Conservation (phyloP, 35 echinoderm and acorn worm genomes). For the Ptychodera flava region DNA sequence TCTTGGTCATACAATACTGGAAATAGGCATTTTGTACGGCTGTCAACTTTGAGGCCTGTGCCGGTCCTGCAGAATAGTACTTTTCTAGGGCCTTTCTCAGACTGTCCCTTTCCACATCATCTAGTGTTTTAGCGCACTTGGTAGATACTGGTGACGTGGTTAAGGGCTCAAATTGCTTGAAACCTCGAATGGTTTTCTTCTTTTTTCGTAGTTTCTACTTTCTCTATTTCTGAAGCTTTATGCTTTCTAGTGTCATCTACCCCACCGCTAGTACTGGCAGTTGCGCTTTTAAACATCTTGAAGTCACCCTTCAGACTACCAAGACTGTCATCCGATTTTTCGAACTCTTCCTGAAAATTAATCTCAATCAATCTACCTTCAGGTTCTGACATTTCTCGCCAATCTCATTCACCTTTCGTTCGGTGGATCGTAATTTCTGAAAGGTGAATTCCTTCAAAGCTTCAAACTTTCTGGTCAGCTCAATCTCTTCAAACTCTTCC, state of each 20-base stretch:
- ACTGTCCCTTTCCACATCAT: not conserved
- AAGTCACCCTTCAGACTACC: not conserved
- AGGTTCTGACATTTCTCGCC: not conserved
- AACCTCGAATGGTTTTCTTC: not conserved
- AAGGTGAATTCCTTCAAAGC: not conserved
- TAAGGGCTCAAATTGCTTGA: not conserved
- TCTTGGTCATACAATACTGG: not conserved
- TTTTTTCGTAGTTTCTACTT: not conserved
- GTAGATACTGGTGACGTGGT: not conserved
- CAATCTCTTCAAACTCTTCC: not conserved
- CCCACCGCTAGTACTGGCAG: not conserved
- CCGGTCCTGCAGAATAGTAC: not conserved
- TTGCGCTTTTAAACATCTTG: not conserved
- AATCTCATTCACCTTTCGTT: not conserved
- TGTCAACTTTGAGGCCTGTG: not conserved
- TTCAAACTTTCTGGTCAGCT: not conserved
- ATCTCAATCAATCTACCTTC: not conserved
- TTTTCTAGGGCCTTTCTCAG: not conserved
- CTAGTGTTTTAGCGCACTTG: not conserved
- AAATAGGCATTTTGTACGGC: not conserved
- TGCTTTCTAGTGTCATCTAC: not conserved
- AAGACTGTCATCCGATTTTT: not conserved
- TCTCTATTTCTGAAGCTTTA: not conserved
- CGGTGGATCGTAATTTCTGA: not conserved
- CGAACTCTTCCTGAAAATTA: not conserved